phyloP scores from a whole-genome alignment of 2,888 invertebrate genomes.

The Flabesymbios commensalis region DNA sequence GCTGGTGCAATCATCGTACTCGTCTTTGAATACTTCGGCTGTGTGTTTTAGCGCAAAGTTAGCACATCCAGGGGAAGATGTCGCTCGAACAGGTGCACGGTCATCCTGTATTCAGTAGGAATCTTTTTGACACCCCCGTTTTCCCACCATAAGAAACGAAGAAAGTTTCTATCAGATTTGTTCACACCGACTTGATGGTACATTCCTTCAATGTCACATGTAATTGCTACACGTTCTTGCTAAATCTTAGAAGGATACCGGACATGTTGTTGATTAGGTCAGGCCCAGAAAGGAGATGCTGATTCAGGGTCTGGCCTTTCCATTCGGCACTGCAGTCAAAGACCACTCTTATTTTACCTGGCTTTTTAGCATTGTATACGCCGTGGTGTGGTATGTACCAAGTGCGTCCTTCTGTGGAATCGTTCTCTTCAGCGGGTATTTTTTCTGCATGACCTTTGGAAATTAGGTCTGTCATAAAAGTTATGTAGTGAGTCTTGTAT shows the following conservation, averaged over 20 bases:
- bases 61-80: background rate
- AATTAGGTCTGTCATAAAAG: background rate
- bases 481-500: background rate
- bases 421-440: background rate
- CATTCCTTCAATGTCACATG: conserved; percentile 20
- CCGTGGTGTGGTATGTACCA: conserved; percentile 30
- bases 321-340: conserved; percentile 23
- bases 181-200: conserved; percentile 18
- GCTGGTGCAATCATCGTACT: no score
- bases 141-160: conserved; percentile 24
- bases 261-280: conserved; percentile 20
- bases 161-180: conserved; percentile 11
- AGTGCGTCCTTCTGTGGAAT: background rate
- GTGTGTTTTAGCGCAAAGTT: background rate
- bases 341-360: conserved; percentile 20
- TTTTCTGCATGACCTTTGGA: background rate
- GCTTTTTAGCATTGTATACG: conserved; percentile 24
- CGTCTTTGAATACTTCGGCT: background rate
- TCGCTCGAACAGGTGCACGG: conserved; percentile 17
- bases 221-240: conserved; percentile 4
- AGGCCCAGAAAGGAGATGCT: conserved; percentile 20
- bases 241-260: conserved; percentile 20
- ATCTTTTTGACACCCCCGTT: background rate
- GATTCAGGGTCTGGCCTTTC: conserved; percentile 13
- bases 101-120: conserved; percentile 16